Conservation (phyloP, 1,140 invertebrate genomes). For the Geopemphigus sp. region DNA sequence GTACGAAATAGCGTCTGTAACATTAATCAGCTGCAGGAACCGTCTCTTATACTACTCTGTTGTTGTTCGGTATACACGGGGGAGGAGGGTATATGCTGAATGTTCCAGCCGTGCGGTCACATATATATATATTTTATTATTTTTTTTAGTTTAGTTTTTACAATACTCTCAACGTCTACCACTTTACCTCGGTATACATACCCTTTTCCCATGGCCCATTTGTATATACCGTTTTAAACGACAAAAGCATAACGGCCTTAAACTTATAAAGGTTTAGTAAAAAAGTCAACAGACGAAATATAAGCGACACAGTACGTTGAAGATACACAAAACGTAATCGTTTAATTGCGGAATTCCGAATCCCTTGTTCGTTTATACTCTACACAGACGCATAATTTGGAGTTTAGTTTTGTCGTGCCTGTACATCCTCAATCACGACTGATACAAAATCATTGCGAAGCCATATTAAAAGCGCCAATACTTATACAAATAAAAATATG, state of each 20-base stretch:
- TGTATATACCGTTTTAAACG: slow-evolving; percentile 9
- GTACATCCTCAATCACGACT: no score
- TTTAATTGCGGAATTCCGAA: not conserved
- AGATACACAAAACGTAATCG: not conserved
- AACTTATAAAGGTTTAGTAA: slow-evolving; percentile 18
- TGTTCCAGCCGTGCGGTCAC: not conserved
- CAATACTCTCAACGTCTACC: not conserved
- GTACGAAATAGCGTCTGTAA: not conserved
- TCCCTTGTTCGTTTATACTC: no score
- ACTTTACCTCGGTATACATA: not conserved
- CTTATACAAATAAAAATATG: no score
- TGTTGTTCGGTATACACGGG: no score
- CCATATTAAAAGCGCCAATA: no score
- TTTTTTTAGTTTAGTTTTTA: not conserved
- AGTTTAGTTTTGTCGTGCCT: no score
- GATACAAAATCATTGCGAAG: no score
- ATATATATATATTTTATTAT: not conserved
- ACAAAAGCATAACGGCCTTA: slow-evolving; percentile 28
- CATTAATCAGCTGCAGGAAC: slow-evolving; percentile 35
- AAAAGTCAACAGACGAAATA: slow-evolving; percentile 7
- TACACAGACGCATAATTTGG: no score
- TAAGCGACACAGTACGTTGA: not conserved
- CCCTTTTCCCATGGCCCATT: not conserved
- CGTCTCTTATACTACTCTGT: not conserved
- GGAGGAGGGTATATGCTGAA: not conserved